phyloP scores from a whole-genome alignment of 2,113 vertebrate species.

The Artemisiospiza belli region DNA sequence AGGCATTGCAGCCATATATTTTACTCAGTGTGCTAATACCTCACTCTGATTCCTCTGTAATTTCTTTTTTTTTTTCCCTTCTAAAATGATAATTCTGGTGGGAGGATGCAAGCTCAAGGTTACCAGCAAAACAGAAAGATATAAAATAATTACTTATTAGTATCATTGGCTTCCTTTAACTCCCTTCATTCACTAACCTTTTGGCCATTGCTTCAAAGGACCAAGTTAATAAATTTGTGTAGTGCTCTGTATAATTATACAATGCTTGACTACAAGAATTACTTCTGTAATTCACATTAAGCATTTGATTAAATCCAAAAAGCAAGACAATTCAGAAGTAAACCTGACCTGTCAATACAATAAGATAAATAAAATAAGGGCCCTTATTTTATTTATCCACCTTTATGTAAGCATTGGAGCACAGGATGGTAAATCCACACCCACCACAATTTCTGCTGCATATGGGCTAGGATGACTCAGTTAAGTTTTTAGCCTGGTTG shows the following conservation, averaged over 20 bases:
- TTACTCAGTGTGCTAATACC: constrained; percentile 90
- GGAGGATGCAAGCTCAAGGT: constrained; percentile 89
- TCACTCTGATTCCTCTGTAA: constrained; percentile 72
- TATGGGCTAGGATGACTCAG: background rate
- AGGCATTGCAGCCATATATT: constrained; percentile 92
- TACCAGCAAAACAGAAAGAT: constrained; percentile 87
- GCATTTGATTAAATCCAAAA: constrained; percentile 12
- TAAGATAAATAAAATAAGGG: background rate
- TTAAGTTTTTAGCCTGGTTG: background rate
- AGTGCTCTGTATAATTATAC: background rate
- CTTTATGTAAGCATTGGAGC: background rate
- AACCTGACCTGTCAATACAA: background rate
- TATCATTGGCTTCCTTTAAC: constrained; percentile 81
- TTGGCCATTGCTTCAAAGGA: background rate
- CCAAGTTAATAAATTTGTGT: background rate
- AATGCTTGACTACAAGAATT: background rate
- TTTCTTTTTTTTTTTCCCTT: constrained; percentile 24
- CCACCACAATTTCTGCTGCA: background rate
- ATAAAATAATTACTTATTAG: constrained; percentile 91
- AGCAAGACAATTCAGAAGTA: background rate
- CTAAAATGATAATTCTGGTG: constrained; percentile 85
- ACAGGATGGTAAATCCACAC: background rate
- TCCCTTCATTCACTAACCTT: constrained; percentile 53
- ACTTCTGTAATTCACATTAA: background rate
- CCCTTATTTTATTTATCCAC: background rate